Base-by-base conservation (phyloP, 2,888 invertebrate genomes). In the Hecatera dysodea region DNA sequence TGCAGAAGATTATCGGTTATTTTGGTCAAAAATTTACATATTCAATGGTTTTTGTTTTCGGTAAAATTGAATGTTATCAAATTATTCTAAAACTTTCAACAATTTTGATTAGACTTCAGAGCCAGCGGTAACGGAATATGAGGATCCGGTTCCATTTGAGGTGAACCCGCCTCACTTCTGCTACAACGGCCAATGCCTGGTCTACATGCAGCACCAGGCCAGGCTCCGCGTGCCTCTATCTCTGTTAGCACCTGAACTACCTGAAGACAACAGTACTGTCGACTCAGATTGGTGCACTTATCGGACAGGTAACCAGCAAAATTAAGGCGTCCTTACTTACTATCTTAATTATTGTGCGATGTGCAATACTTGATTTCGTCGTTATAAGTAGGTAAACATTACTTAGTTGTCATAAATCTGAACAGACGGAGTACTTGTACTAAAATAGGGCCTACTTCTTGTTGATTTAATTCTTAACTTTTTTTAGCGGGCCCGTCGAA, bases 211-310 rank as follows among this genome's bases (percentile, higher is more conserved):
- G 75, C 94, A 95, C 75, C 88, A 90, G 50, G 88, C 88, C 15
- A 87, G 94, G 4, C 86, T 95, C 80, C 88, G 93, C 2, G 87
- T 95, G 69, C 95, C 94, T 15, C 87, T 95, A 27, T 89, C 95
- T 0, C 83, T 95, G 52, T 77, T 90, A 39, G 93, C 94, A 0
- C 94, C 94, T 0, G 91, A 91, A 8, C 85, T 89, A 3, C 88
- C 87, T 1, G 90, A 91, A 15, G 92, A 92, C 63, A 92, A 93
- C 75, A 82, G 88, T 48, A 92, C 94, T 0, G 89, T 92, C 7
- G 93, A 95, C 33, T 91, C 94, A 53, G 92, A 93, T 70, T 97
- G 97, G 96, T 98, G 98, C 91, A 97, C 96, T 74, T 98, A 98
- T 93, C 86, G 88, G 7, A 92, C 93, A 67, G 92, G 94, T 93